Evolutionary conservation across 2,113 vertebrate species (phyloP), one percentile per base, ranked within the genome.

Genomic region (Clarias magur): DNA sequence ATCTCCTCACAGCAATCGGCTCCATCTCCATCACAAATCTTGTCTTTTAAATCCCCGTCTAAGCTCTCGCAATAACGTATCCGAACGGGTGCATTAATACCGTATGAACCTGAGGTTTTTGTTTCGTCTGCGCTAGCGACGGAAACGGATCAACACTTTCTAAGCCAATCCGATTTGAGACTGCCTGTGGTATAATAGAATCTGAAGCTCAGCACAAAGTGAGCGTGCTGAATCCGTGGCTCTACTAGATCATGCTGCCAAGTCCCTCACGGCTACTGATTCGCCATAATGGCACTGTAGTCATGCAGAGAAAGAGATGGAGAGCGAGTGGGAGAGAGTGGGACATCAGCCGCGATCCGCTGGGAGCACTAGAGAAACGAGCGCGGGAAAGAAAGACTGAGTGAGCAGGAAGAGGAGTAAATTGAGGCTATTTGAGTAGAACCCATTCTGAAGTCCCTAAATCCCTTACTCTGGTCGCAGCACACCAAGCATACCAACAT

Each of bases 351-450:
- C 63, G 48, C n/a, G 42, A 65, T 68, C 79, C 85, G 13, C 67
- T 54, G 85, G 85, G 85, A 82, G 85, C 11, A 62, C 67, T 70
- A 62, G 79, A 59, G 79, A 73, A 82, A 60, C 25, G 53, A 81
- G 53, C 27, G 27, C 15, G 59, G 87, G 19, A 42, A 57, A 67
- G 81, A 68, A 73, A 87, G 88, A 91, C 87, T 56, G 84, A 91
- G 87, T 80, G 88, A 72, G 68, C 84, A 88, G 65, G 75, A 89
- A 63, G 81, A 91, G 86, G 84, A 87, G 72, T 79, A 87, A 84
- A 87, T 87, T 84, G 86, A 83, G 53, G 81, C 86, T 78, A 84
- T 87, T 83, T 86, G 85, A 82, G 65, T 30, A 67, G 68, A 82
- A 85, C 72, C 79, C 70, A 89, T 89, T 85, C 56, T 67, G 53